Evolutionary conservation across 2,113 vertebrate species (phyloP), one percentile per base, ranked within the genome.

Genomic region (Zosterops japonicus): DNA sequence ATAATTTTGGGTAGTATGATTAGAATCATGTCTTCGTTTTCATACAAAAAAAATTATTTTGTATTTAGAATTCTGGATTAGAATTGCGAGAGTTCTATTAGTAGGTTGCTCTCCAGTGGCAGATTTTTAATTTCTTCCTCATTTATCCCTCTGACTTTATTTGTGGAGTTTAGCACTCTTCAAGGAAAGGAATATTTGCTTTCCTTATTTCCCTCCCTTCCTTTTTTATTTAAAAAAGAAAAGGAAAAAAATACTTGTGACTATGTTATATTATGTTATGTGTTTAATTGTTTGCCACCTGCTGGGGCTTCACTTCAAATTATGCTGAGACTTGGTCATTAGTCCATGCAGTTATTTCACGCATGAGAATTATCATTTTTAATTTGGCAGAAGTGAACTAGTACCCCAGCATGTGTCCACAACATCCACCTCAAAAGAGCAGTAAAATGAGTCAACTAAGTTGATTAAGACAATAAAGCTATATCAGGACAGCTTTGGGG

Each of bases 381-480:
- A 98, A 98, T 98, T 98, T 98, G 97, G 97, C 97, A 98, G 95
- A 94, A 97, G 95, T 96, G 95, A 98, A 94, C 96, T 97, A 97
- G 96, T 85, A 97, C 89, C 97, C 80, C 98, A 98, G 98, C 97
- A 96, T 98, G 98, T 96, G 92, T 97, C 97, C 95, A 96, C 93
- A 97, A 92, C 69, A 96, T 85, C 93, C 92, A 98, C 97, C 97
- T 97, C 97, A 93, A 97, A 98, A 98, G 96, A 97, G 96, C 96
- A 97, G 94, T 98, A 97, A 98, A 98, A 94, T 36, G 91, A 97
- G 96, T 97, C 97, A 96, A 97, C 95, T 98, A 98, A 98, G 97
- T 98, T 98, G 98, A 98, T 98, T 98, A 98, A 98, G 97, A 97
- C 97, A 97, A 98, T 98, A 98, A 98, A 98, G 94, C 94, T 98